Conservation (phyloP, 1,140 invertebrate species). For the Drosophila ohnishii region DNA sequence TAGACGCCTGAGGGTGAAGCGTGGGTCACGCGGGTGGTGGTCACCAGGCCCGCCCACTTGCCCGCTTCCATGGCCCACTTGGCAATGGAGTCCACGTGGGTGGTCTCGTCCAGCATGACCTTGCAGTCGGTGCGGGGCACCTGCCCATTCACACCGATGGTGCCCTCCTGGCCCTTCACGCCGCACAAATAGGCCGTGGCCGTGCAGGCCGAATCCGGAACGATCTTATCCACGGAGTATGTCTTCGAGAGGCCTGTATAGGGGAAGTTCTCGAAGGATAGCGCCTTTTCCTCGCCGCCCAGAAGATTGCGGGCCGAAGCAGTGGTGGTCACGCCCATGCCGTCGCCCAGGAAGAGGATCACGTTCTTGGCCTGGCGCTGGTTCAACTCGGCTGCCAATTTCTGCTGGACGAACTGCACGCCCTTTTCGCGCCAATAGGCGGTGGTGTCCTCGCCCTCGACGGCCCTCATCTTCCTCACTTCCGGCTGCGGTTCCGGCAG, state of each 20-base stretch:
- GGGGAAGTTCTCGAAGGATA: conserved; percentile 91
- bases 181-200: conserved; percentile 91
- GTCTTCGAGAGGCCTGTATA: conserved; percentile 91
- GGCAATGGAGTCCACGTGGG: conserved; percentile 87
- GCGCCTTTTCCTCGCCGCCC: conserved; percentile 87
- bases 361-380: conserved; percentile 87
- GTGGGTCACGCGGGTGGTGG: conserved; percentile 92
- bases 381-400: conserved; percentile 72
- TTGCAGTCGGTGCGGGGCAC: conserved; percentile 86
- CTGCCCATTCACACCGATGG: conserved; percentile 88
- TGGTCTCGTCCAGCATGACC: conserved; percentile 84
- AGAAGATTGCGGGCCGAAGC: conserved; percentile 87
- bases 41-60: conserved; percentile 91
- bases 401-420: conserved; percentile 53
- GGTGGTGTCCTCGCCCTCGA: conserved; percentile 66
- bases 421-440: conserved; percentile 77
- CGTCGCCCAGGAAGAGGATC: conserved; percentile 91
- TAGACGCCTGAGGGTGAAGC: conserved; percentile 90
- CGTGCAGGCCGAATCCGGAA: conserved; percentile 90
- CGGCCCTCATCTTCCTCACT: background rate
- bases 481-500: conserved; percentile 27
- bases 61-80: conserved; percentile 89
- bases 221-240: conserved; percentile 91
- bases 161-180: conserved; percentile 91
- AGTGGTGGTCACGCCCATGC: conserved; percentile 91